A percentile compares a stretch with the other conserved stretches of the same genome.
These are phyloP conservation scores for Notodonta ziczac DNA, from an alignment of 2,888 invertebrate genomes.

Conservation along the genomic window DNA sequence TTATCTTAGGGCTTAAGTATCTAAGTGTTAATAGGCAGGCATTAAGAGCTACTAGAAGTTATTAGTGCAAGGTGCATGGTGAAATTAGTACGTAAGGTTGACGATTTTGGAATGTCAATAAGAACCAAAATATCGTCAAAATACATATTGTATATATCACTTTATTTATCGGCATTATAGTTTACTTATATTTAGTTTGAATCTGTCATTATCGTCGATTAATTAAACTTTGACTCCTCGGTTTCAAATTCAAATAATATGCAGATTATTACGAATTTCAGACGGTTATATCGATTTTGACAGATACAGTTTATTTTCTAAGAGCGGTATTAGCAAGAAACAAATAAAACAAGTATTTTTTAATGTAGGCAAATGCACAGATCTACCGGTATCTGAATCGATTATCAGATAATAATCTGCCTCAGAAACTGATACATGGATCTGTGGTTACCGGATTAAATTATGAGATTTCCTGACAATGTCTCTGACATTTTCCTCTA, in stretches of 20 bases:
- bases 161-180: constrained; percentile 7
- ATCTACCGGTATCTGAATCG: no score
- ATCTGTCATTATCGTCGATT: constrained; percentile 16
- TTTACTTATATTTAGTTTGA: not conserved
- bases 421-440: no score
- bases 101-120: constrained; percentile 38
- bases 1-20: not conserved
- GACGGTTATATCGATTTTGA: constrained; percentile 2
- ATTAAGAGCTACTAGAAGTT: constrained; percentile 41
- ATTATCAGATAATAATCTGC: no score
- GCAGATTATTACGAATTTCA: not conserved
- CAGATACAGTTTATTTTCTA: constrained; percentile 11
- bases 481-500: no score
- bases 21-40: constrained; percentile 36
- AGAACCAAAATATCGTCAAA: constrained; percentile 17
- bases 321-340: not conserved
- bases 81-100: constrained; percentile 49
- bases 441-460: no score
- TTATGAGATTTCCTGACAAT: no score
- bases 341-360: not conserved
- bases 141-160: constrained; percentile 21
- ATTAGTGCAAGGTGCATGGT: constrained; percentile 74
- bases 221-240: not conserved
- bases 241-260: not conserved
- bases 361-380: no score